Evolutionary conservation across 2,888 invertebrate species (phyloP).

Genomic region (Dryococelus australis): DNA sequence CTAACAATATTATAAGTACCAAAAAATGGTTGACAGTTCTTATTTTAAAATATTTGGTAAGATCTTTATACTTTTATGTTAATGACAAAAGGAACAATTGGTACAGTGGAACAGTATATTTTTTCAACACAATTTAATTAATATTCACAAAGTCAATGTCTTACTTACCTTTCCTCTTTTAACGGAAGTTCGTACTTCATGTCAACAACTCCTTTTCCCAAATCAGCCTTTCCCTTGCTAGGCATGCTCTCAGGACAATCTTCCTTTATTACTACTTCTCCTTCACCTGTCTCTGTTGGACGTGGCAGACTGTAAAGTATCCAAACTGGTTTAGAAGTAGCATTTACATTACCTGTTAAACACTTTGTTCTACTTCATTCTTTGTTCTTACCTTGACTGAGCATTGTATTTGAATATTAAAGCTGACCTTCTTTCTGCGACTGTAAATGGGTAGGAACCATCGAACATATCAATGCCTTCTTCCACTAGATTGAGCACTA

Average conservation of each 20-base stretch:
- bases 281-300: not conserved
- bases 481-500: conserved; percentile 74
- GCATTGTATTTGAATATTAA: conserved; percentile 64
- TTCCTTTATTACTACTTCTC: not conserved
- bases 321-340: too few species aligned
- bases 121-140: too few species aligned
- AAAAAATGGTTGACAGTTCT: too few species aligned
- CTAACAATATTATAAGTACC: too few species aligned
- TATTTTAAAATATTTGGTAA: too few species aligned
- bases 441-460: conserved; percentile 78
- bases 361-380: too few species aligned
- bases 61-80: too few species aligned
- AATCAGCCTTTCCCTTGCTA: not conserved
- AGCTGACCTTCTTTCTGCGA: conserved; percentile 74
- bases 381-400: not conserved
- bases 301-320: not conserved
- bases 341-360: too few species aligned
- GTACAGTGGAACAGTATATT: too few species aligned
- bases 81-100: too few species aligned
- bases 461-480: conserved; percentile 89
- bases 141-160: too few species aligned
- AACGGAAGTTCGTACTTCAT: not conserved
- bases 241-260: not conserved
- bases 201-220: not conserved
- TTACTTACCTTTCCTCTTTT: not conserved